Conservation (phyloP, 2,113 vertebrate species). For the Labeo catla region DNA sequence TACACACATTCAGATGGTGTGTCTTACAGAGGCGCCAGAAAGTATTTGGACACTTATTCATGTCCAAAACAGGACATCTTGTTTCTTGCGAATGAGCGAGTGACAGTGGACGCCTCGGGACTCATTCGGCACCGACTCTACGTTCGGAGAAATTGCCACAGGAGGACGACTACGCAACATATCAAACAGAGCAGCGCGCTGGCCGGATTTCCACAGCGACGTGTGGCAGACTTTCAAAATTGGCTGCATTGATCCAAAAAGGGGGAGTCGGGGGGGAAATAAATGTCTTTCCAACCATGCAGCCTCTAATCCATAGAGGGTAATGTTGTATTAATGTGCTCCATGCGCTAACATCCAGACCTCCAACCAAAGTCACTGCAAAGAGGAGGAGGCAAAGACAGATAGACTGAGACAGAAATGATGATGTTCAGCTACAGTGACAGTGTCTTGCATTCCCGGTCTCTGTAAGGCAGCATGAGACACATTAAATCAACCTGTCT, state of each 20-base stretch:
- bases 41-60: not conserved
- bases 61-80: conserved; percentile 15
- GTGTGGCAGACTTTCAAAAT: conserved; percentile 23
- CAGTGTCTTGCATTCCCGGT: conserved; percentile 11
- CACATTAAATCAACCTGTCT: conserved; percentile 47
- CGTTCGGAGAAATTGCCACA: not conserved
- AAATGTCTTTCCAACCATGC: conserved; percentile 19
- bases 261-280: conserved; percentile 10
- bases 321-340: conserved; percentile 24
- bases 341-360: conserved; percentile 16
- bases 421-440: conserved; percentile 47
- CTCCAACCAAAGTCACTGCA: conserved; percentile 20
- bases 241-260: conserved; percentile 1
- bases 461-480: conserved; percentile 34
- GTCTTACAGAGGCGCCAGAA: not conserved
- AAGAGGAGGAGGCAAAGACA: not conserved
- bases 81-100: not conserved
- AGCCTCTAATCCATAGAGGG: conserved; percentile 9
- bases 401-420: conserved; percentile 37
- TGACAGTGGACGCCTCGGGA: not conserved
- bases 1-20: no score
- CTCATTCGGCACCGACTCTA: not conserved
- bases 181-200: not conserved
- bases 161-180: conserved; percentile 6
- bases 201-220: conserved; percentile 6